phyloP scores from a whole-genome alignment of 1,140 invertebrate species.

The Euwallacea similis region DNA sequence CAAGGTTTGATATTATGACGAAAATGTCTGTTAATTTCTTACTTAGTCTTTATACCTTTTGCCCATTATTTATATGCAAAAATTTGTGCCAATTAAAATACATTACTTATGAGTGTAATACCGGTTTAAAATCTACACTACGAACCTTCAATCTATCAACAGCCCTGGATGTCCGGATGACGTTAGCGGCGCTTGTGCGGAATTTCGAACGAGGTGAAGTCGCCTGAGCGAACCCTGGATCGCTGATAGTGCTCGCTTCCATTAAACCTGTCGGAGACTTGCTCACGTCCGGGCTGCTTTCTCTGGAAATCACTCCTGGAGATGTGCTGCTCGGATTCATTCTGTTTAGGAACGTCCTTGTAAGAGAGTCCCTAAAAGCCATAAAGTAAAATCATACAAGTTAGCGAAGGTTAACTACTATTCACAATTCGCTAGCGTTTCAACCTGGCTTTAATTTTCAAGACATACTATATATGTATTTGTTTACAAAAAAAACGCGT shows the following conservation, averaged over 20 bases:
- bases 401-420: too few species aligned
- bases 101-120: too few species aligned
- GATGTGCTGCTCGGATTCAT: constrained; percentile 55
- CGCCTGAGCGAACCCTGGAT: constrained; percentile 59
- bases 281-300: constrained; percentile 54
- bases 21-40: too few species aligned
- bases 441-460: too few species aligned
- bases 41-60: too few species aligned
- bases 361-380: constrained; percentile 58
- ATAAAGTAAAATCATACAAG: background rate
- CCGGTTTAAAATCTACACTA: background rate
- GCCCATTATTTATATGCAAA: too few species aligned
- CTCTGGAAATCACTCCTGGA: constrained; percentile 54
- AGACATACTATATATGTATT: too few species aligned
- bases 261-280: constrained; percentile 50
- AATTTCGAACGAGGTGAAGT: constrained; percentile 38
- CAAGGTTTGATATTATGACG: too few species aligned
- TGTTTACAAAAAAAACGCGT: too few species aligned
- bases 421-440: too few species aligned
- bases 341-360: constrained; percentile 63
- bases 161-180: constrained; percentile 40
- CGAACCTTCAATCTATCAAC: constrained; percentile 34
- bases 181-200: constrained; percentile 39
- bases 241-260: constrained; percentile 40
- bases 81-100: too few species aligned